Base-by-base conservation (phyloP, 2,888 invertebrate genomes). In the Aporophyla lueneburgensis region DNA sequence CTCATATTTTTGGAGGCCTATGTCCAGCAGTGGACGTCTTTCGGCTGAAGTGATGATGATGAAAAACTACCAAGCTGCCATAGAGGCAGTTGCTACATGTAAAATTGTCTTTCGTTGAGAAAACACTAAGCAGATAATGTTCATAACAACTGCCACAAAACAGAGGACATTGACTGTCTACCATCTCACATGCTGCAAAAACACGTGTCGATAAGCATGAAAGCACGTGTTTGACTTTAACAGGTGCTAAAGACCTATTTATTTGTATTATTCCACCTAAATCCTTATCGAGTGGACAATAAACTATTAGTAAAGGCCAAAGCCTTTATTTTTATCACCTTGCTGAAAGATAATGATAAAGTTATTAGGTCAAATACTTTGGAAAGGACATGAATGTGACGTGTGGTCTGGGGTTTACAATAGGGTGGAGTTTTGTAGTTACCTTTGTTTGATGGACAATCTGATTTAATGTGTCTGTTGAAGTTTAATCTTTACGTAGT, bases 291-390 rank as follows among this genome's bases (percentile, higher is more conserved):
- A 19, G 12, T 59, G 67, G 19, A 65, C 73, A 84, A 56, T 65
- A 71, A 70, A 65, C 72, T 61, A 68, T 51, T 54, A 33, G 40
- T 19, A 2, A n/a, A n/a, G 43, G 53, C 2, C 24, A 59, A 61
- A 40, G n/a, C 51, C 51, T 68, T 53, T 19, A 33, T 59, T 49
- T 58, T 66, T 67, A 71, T 83, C 62, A 53, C 14, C 19, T 46
- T n/a, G 46, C 40, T 71, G 10, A 46, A 77, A 78, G 49, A 83
- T 68, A 77, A 10, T 33, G 70, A 67, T 83, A 83, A 72, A 65
- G 68, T 80, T 84, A 81, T 70, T 79, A 4, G 84, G 80, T 59
- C 73, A 79, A 79, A 65, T 16, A 56, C 80, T 65, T 83, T 66
- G 9, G 4, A 14, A 16, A 27, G 40, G n/a, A 40, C 27, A 7